Evolutionary conservation across 1,140 invertebrate species (phyloP).

Genomic region (Cherax quadricarinatus): DNA sequence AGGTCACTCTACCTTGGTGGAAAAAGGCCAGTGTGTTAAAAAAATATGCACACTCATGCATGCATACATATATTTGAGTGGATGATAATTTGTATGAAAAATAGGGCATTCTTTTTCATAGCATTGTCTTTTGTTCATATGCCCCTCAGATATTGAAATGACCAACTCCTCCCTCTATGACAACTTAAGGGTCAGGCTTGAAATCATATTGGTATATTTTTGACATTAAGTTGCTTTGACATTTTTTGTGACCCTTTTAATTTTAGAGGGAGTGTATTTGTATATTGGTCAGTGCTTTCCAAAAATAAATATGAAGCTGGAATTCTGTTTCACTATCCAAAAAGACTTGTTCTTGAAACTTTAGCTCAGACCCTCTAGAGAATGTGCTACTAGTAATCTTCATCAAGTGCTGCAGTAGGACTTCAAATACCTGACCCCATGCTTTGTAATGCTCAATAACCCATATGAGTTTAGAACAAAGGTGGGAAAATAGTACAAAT

Average conservation of each 20-base stretch:
- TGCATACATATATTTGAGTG: neutral
- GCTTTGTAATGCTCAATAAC: too few species aligned
- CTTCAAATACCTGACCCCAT: too few species aligned
- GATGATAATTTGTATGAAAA: neutral
- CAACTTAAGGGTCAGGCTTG: neutral
- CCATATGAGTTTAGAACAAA: too few species aligned
- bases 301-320: constrained; percentile 11
- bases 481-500: too few species aligned
- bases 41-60: neutral
- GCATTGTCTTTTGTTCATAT: neutral
- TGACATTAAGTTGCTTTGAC: neutral
- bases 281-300: neutral
- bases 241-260: constrained; percentile 1
- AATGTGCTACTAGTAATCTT: too few species aligned
- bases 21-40: too few species aligned
- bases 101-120: neutral
- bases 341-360: too few species aligned
- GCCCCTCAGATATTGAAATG: neutral
- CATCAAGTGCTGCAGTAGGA: too few species aligned
- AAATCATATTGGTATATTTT: neutral
- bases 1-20: too few species aligned
- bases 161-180: neutral
- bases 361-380: too few species aligned
- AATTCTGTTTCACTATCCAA: neutral
- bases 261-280: neutral